A percentile compares a stretch with the other conserved stretches of the same genome.
Evolutionary conservation across 2,113 vertebrate genomes (phyloP).

Genomic region (Hypocryptadius cinnamomeus): DNA sequence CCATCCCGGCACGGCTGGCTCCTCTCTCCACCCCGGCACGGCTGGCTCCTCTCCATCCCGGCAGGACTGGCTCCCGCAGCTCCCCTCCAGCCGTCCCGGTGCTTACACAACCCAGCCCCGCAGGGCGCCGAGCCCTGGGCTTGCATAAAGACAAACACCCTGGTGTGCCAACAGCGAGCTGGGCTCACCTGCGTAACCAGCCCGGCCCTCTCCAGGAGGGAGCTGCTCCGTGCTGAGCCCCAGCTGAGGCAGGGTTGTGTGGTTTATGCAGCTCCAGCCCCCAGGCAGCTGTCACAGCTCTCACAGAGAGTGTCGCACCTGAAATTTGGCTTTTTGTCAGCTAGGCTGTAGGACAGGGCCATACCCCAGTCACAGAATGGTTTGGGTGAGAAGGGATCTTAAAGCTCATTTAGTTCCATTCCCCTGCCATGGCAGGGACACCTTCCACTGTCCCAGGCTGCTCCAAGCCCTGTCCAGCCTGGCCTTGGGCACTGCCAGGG

Average conservation of each 20-base stretch:
- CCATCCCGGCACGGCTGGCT: not conserved
- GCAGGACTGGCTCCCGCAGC: not conserved
- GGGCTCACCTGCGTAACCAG: not conserved
- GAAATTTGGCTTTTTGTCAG: accelerated
- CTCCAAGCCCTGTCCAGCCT: not conserved
- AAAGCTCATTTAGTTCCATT: not conserved
- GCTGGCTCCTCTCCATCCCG: not conserved
- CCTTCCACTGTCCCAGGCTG: not conserved
- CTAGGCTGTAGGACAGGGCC: not conserved
- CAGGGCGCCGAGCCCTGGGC: not conserved
- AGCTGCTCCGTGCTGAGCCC: not conserved
- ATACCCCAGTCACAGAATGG: too few species aligned
- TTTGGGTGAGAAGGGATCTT: not conserved
- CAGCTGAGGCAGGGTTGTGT: not conserved
- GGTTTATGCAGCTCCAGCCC: not conserved
- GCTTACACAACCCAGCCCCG: not conserved
- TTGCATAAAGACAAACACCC: not conserved
- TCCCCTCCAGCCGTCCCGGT: not conserved
- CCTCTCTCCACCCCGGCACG: not conserved
- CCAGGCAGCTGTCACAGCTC: not conserved
- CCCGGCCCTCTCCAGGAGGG: not conserved
- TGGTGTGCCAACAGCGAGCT: not conserved
- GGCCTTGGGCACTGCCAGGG: not conserved
- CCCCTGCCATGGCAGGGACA: not conserved
- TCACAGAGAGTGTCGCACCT: accelerated